A percentile compares a stretch with the other conserved stretches of the same genome.
These are phyloP conservation scores for Pituophis catenifer DNA, from an alignment of 2,113 vertebrate species.

Conservation along the genomic window DNA sequence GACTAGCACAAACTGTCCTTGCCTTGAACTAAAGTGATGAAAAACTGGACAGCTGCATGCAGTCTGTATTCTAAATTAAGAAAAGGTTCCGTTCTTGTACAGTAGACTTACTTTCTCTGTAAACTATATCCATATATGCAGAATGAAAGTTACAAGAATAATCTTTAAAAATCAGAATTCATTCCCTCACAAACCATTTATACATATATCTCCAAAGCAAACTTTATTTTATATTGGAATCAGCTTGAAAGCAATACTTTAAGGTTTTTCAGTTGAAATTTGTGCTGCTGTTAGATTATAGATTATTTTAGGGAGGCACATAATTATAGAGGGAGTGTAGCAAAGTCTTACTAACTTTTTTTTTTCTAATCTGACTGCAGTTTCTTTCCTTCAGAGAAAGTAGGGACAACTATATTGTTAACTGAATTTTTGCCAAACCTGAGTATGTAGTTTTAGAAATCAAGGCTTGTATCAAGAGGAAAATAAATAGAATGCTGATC, in stretches of 20 bases:
- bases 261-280: not conserved
- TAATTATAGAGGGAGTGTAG: not conserved
- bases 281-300: not conserved
- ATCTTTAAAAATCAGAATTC: not conserved
- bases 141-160: not conserved
- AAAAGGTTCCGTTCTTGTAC: not conserved
- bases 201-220: not conserved
- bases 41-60: not conserved
- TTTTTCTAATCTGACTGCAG: not conserved
- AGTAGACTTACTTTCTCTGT: not conserved
- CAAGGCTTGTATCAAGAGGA: not conserved
- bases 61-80: not conserved
- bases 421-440: not conserved
- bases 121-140: not conserved
- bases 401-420: not conserved
- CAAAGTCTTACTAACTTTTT: not conserved
- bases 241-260: not conserved
- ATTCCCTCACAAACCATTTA: not conserved
- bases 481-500: not conserved
- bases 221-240: not conserved
- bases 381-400: too few relatives aligned
- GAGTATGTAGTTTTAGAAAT: not conserved
- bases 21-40: slow-evolving; percentile 1
- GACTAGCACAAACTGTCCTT: not conserved
- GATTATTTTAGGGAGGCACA: not conserved